Evolutionary conservation across 64 coral and sea anemone genomes (phyloP).

Genomic region (Pocillopora damicornis): DNA sequence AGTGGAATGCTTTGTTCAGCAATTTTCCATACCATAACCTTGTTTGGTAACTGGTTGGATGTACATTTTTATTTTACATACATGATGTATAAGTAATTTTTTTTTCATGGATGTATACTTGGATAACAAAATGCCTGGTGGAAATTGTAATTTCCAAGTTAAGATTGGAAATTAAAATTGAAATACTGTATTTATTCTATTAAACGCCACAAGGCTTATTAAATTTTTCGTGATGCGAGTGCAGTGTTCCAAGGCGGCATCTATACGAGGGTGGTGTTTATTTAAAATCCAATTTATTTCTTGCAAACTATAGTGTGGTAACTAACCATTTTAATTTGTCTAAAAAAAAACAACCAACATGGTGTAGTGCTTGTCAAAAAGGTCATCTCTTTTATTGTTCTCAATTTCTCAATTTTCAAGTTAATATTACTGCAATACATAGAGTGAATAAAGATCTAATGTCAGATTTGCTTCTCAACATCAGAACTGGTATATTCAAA

Average conservation of each 20-base stretch:
- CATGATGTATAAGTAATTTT: background rate
- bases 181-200: background rate
- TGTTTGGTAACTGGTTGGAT: background rate
- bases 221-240: background rate
- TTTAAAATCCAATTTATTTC: too few relatives aligned
- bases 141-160: background rate
- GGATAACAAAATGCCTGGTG: background rate
- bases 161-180: conserved; percentile 4
- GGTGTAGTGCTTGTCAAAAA: too few relatives aligned
- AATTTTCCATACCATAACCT: background rate
- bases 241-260: background rate
- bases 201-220: background rate
- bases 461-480: too few relatives aligned
- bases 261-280: too few relatives aligned
- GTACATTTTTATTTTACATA: background rate
- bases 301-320: too few relatives aligned
- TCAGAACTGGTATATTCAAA: too few relatives aligned
- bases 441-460: too few relatives aligned
- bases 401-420: background rate
- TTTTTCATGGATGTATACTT: background rate
- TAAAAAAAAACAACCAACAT: too few relatives aligned
- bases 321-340: too few relatives aligned
- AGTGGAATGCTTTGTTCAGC: background rate
- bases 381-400: background rate
- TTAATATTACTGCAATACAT: background rate